A percentile compares a stretch with the other conserved stretches of the same genome.
Evolutionary conservation across 2,888 invertebrate genomes (phyloP).

Genomic region (Bibio marci): DNA sequence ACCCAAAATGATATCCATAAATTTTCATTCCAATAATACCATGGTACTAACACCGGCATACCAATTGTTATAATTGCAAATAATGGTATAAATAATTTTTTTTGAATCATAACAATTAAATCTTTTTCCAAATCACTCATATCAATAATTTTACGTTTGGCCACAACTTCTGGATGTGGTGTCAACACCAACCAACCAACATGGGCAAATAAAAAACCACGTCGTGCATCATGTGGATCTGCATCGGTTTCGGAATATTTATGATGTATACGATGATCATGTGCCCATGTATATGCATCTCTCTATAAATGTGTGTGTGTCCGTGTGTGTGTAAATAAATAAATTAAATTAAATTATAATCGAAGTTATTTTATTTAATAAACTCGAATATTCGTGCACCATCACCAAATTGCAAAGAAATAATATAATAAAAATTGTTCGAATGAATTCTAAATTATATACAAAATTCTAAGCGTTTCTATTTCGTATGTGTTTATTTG

Average conservation of each 20-base stretch:
- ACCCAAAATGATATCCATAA: slow-evolving; percentile 66
- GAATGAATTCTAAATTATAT: too few species aligned
- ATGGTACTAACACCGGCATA: slow-evolving; percentile 60
- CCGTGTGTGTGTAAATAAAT: background rate
- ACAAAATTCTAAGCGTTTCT: too few species aligned
- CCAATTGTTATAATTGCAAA: slow-evolving; percentile 49
- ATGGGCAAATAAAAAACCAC: slow-evolving; percentile 84
- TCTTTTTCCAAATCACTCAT: slow-evolving; percentile 55
- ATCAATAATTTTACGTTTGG: slow-evolving; percentile 47
- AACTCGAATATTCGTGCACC: too few species aligned
- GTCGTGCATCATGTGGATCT: slow-evolving; percentile 52
- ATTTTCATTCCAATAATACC: slow-evolving; percentile 69
- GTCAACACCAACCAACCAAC: slow-evolving; percentile 81
- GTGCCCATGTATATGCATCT: slow-evolving; percentile 70
- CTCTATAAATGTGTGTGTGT: slow-evolving; percentile 49
- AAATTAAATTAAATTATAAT: background rate
- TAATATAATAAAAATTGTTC: too few species aligned
- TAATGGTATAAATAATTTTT: slow-evolving; percentile 52
- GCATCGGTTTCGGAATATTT: slow-evolving; percentile 77
- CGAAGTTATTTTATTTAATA: too few species aligned
- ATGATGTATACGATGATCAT: slow-evolving; percentile 78
- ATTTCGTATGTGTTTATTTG: too few species aligned
- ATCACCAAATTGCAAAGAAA: too few species aligned
- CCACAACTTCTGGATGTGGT: slow-evolving; percentile 62
- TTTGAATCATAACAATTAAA: slow-evolving; percentile 59